A percentile compares a stretch with the other conserved stretches of the same genome.
These are phyloP conservation scores for Charanyca ferruginea DNA, from an alignment of 2,888 invertebrate genomes.

Conservation along the genomic window DNA sequence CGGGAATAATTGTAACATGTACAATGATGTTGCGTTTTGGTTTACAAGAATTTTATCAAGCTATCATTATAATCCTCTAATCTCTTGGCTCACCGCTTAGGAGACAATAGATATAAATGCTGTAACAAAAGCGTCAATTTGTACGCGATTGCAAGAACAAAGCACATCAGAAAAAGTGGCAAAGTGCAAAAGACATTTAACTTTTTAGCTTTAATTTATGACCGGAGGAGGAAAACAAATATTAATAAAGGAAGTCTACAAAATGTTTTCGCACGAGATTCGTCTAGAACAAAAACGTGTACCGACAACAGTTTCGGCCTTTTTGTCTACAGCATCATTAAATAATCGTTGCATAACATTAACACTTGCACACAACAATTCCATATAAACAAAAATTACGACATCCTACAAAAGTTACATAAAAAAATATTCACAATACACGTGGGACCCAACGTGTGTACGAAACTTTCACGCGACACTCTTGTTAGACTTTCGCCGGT, in stretches of 20 bases:
- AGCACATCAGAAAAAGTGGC: slow-evolving; percentile 18
- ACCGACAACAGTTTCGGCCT: slow-evolving; percentile 41
- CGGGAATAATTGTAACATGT: slow-evolving; percentile 19
- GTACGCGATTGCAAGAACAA: slow-evolving; percentile 30
- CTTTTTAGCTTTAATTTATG: slow-evolving; percentile 16
- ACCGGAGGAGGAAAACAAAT: slow-evolving; percentile 20
- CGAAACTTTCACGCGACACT: slow-evolving; percentile 85
- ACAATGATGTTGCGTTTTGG: slow-evolving; percentile 33
- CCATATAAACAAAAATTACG: slow-evolving; percentile 76
- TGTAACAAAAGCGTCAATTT: slow-evolving; percentile 37
- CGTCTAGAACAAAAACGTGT: slow-evolving; percentile 41
- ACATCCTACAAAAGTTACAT: slow-evolving; percentile 72
- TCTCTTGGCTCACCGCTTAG: slow-evolving; percentile 29
- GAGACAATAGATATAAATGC: slow-evolving; percentile 29
- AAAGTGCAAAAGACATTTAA: slow-evolving; percentile 26
- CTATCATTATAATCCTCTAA: slow-evolving; percentile 53
- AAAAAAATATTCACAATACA: slow-evolving; percentile 77
- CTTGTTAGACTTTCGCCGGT: slow-evolving; percentile 89
- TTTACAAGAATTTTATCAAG: slow-evolving; percentile 52
- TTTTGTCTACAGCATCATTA: slow-evolving; percentile 53
- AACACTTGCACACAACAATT: slow-evolving; percentile 69
- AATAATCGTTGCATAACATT: slow-evolving; percentile 72
- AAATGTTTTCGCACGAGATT: slow-evolving; percentile 47
- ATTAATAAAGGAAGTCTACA: slow-evolving; percentile 50
- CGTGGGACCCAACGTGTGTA: slow-evolving; percentile 77